phyloP scores from a whole-genome alignment of 1,140 invertebrate genomes.

The Monochamus saltuarius region DNA sequence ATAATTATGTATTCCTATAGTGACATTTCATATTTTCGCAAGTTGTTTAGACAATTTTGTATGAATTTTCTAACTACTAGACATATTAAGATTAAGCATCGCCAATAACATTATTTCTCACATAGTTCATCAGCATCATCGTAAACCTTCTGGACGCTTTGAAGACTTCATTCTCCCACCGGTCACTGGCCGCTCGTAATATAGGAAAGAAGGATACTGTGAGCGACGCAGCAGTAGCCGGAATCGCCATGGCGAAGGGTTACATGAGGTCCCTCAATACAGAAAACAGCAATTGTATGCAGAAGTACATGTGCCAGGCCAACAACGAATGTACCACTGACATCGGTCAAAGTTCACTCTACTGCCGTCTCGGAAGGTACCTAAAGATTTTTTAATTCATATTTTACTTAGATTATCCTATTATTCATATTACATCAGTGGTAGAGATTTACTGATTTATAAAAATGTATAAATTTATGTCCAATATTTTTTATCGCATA shows the following conservation, averaged over 20 bases:
- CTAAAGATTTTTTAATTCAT: slow-evolving; percentile 50
- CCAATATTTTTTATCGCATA: too few relatives aligned
- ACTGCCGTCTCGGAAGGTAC: slow-evolving; percentile 92
- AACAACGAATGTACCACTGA: slow-evolving; percentile 83
- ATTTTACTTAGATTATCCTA: background rate
- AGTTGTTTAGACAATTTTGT: too few relatives aligned
- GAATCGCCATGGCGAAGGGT: slow-evolving; percentile 84
- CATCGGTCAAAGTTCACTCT: slow-evolving; percentile 79
- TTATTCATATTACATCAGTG: background rate
- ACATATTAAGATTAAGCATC: too few relatives aligned
- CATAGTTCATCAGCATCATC: slow-evolving; percentile 87
- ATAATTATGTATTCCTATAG: too few relatives aligned
- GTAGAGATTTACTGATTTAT: background rate
- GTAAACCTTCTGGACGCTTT: slow-evolving; percentile 85
- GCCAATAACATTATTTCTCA: too few relatives aligned
- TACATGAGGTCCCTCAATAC: slow-evolving; percentile 81
- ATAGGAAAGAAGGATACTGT: slow-evolving; percentile 81
- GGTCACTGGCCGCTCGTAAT: slow-evolving; percentile 77
- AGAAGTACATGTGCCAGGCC: slow-evolving; percentile 84
- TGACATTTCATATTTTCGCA: too few relatives aligned
- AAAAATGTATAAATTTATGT: background rate
- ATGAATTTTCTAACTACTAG: too few relatives aligned
- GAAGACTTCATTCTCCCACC: slow-evolving; percentile 88
- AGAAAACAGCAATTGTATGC: slow-evolving; percentile 76
- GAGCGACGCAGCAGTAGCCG: slow-evolving; percentile 81